These are phyloP conservation scores for Scaptomyza cyrtandrae DNA, from an alignment of 2,888 invertebrate species.

Conservation along the genomic window DNA sequence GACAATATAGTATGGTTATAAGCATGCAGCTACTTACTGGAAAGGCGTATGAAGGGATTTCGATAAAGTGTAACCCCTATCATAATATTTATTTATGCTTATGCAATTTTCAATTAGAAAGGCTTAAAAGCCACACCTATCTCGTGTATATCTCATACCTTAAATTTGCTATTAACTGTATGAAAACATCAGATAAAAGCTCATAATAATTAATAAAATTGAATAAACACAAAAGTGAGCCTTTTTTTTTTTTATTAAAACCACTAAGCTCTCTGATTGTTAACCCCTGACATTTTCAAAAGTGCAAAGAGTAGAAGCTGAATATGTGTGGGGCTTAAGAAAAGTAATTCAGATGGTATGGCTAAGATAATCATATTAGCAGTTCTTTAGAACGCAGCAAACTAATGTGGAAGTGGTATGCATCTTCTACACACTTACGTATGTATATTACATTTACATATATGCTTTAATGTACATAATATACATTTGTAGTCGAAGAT, in stretches of 20 bases:
- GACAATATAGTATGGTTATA: constrained; percentile 31
- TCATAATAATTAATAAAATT: constrained; percentile 76
- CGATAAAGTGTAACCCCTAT: background rate
- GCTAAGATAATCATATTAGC: constrained; percentile 40
- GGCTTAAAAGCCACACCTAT: constrained; percentile 44
- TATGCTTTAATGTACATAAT: constrained; percentile 6
- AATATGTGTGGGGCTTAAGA: background rate
- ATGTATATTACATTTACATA: background rate
- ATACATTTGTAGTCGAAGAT: constrained; percentile 23
- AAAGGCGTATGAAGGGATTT: constrained; percentile 14
- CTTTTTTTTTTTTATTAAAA: constrained; percentile 52
- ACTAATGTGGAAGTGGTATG: constrained; percentile 26
- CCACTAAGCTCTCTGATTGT: constrained; percentile 57
- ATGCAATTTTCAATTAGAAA: constrained; percentile 63
- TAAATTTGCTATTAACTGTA: constrained; percentile 38
- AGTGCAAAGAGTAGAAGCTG: constrained; percentile 1
- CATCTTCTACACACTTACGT: too few relatives aligned
- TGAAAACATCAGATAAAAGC: constrained; percentile 66
- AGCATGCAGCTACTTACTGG: constrained; percentile 21
- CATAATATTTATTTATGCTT: constrained; percentile 31
- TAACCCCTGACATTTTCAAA: constrained; percentile 49
- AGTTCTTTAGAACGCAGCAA: constrained; percentile 33
- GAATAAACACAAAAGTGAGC: constrained; percentile 58
- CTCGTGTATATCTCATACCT: constrained; percentile 24
- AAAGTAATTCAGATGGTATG: background rate